These are phyloP conservation scores for Cyprinodon tularosa DNA, from an alignment of 2,113 vertebrate genomes.

Conservation along the genomic window DNA sequence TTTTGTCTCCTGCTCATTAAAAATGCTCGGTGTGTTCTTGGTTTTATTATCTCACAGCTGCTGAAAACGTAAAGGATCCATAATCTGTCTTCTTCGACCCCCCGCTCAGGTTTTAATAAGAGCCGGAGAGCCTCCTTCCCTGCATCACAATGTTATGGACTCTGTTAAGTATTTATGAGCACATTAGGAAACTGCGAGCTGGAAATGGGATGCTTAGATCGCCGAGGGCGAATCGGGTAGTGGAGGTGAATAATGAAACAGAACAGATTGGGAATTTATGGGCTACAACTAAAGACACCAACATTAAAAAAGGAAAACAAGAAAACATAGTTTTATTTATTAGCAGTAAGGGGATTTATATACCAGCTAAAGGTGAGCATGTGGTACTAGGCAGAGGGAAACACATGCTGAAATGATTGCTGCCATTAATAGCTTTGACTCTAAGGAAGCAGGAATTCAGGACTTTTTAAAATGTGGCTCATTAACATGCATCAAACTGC, in stretches of 20 bases:
- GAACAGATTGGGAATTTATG: constrained; percentile 49
- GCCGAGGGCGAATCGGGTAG: constrained; percentile 37
- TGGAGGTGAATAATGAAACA: constrained; percentile 43
- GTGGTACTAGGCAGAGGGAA: background rate
- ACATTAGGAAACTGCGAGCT: constrained; percentile 43
- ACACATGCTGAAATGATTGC: background rate
- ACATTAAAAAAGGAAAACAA: constrained; percentile 26
- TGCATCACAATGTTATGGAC: constrained; percentile 28
- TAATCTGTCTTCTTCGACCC: constrained; percentile 15
- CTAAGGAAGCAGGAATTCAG: background rate
- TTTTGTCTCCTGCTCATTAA: background rate
- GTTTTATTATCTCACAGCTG: constrained; percentile 28
- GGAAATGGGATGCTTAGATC: constrained; percentile 47
- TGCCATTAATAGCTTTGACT: background rate
- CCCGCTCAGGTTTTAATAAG: constrained; percentile 46
- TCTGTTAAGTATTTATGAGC: constrained; percentile 63
- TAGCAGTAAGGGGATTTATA: constrained; percentile 12
- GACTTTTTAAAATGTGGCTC: background rate
- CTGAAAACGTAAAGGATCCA: constrained; percentile 33
- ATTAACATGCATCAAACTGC: constrained; percentile 14
- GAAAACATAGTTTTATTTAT: constrained; percentile 7
- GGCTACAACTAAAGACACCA: constrained; percentile 31
- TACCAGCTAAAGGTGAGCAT: constrained; percentile 2
- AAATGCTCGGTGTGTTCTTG: background rate
- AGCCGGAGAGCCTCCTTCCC: constrained; percentile 35